A percentile compares a stretch with the other conserved stretches of the same genome.
phyloP scores from a whole-genome alignment of 2,113 vertebrate species.

The Eptesicus fuscus region DNA sequence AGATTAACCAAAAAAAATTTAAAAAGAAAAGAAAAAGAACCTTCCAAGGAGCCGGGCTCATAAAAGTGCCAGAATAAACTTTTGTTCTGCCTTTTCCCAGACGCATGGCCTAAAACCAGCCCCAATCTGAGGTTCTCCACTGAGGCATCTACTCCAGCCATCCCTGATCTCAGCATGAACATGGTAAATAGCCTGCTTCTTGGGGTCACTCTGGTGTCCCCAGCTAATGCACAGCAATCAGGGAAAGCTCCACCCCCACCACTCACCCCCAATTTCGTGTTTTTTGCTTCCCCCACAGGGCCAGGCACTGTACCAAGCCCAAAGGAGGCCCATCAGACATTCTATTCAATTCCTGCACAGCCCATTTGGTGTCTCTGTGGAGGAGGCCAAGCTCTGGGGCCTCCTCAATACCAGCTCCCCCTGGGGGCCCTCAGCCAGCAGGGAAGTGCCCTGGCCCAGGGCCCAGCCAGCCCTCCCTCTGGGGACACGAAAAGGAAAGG shows the following conservation, averaged over 20 bases:
- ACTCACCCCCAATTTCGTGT: too few relatives aligned
- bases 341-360: background rate
- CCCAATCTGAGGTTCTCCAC: background rate
- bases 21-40: too few relatives aligned
- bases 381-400: background rate
- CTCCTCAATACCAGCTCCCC: background rate
- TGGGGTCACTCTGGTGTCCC: background rate
- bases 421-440: background rate
- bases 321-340: background rate
- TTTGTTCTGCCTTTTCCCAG: background rate
- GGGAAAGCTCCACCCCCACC: accelerated
- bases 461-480: background rate
- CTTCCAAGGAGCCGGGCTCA: background rate
- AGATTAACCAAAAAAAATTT: too few relatives aligned
- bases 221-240: background rate
- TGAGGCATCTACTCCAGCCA: accelerated
- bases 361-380: background rate
- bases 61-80: accelerated
- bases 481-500: background rate
- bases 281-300: background rate
- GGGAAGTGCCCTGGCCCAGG: background rate
- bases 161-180: background rate
- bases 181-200: accelerated
- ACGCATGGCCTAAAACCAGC: background rate
- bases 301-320: background rate